Evolutionary conservation across 2,113 vertebrate genomes (phyloP).

Genomic region (Engystomops pustulosus): DNA sequence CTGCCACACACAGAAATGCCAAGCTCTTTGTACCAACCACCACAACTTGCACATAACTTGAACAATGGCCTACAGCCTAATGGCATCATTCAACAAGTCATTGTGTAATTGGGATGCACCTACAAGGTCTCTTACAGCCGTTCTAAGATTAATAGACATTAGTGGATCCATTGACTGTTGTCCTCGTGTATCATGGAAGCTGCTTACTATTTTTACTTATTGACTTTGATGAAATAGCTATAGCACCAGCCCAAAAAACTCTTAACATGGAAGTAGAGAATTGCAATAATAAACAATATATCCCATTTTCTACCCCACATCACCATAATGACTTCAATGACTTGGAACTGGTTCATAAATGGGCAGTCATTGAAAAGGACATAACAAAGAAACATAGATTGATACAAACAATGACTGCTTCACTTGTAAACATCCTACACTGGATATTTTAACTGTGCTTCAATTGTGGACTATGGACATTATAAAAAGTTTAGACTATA

Average conservation of each 20-base stretch:
- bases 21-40: conserved; percentile 75
- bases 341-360: not conserved
- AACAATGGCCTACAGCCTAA: conserved; percentile 77
- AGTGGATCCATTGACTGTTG: not conserved
- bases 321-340: not conserved
- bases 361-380: not conserved
- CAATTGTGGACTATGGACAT: not conserved
- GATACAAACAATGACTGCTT: too few species aligned
- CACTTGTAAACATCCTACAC: not conserved
- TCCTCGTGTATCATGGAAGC: not conserved
- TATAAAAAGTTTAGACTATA: not conserved
- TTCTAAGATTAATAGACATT: not conserved
- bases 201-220: not conserved
- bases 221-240: not conserved
- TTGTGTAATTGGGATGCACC: conserved; percentile 67
- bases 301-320: not conserved
- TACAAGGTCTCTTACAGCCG: not conserved
- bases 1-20: conserved; percentile 69
- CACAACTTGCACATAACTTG: conserved; percentile 67
- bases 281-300: not conserved
- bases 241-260: not conserved
- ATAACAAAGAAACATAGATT: too few species aligned
- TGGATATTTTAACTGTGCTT: not conserved
- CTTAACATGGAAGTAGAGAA: not conserved
- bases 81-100: conserved; percentile 84